Percentiles rank a stretch among this genome's conserved stretches.
phyloP scores from a whole-genome alignment of 2,797 vertebrate genomes.

The Rhabdophis nuchalis region DNA sequence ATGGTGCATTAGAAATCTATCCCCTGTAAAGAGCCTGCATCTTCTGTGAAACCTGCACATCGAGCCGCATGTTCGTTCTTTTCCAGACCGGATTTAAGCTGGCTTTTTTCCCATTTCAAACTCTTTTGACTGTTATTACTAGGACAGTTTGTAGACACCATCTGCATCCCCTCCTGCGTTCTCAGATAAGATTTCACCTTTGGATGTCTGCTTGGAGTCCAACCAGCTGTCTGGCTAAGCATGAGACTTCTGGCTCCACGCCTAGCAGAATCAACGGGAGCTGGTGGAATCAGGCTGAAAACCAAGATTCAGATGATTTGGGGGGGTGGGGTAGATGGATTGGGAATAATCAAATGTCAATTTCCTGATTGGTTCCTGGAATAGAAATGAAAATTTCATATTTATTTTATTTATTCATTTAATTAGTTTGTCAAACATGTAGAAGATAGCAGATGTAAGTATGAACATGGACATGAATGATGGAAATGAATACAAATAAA shows the following conservation, averaged over 20 bases:
- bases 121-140: constrained; percentile 39
- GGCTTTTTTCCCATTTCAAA: constrained; percentile 35
- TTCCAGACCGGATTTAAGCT: constrained; percentile 37
- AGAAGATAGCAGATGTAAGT: no score
- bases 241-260: constrained; percentile 19
- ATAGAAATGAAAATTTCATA: background rate
- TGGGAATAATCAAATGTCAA: background rate
- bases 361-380: background rate
- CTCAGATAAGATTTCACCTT: constrained; percentile 58
- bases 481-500: no score
- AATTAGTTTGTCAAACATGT: no score
- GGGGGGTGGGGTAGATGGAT: background rate
- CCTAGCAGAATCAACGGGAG: constrained; percentile 26
- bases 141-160: constrained; percentile 24
- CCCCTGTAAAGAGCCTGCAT: constrained; percentile 48
- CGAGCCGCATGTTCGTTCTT: constrained; percentile 46
- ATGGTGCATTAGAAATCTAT: constrained; percentile 55
- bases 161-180: constrained; percentile 42
- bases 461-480: no score
- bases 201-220: constrained; percentile 39
- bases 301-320: background rate
- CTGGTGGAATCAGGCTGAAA: background rate
- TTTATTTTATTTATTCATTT: no score
- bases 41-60: constrained; percentile 60
- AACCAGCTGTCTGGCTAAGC: constrained; percentile 18